Conservation (phyloP, 1,140 invertebrate species). For the Drosophila nigrodunni region DNA sequence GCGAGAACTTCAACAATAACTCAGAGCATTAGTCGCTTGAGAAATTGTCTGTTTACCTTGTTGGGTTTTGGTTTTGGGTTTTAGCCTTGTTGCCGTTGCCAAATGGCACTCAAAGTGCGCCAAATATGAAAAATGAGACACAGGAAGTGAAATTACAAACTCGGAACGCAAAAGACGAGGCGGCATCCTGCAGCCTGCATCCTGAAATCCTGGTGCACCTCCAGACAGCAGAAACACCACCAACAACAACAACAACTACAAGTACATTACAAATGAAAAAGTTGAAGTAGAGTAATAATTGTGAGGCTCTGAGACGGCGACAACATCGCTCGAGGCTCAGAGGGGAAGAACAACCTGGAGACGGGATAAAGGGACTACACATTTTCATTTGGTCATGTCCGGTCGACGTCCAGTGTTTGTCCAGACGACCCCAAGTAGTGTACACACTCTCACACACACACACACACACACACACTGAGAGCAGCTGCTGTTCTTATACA, state of each 20-base stretch:
- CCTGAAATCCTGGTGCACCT: constrained; percentile 70
- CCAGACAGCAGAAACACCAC: constrained; percentile 60
- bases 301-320: constrained; percentile 42
- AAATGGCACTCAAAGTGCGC: constrained; percentile 74
- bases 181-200: constrained; percentile 38
- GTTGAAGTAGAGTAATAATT: constrained; percentile 72
- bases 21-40: constrained; percentile 79
- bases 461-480: too few species aligned
- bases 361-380: constrained; percentile 46
- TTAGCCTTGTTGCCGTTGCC: constrained; percentile 55
- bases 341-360: neutral
- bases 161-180: constrained; percentile 20
- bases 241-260: constrained; percentile 1
- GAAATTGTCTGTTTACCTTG: constrained; percentile 82
- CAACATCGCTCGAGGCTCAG: constrained; percentile 19
- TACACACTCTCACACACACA: constrained; percentile 40
- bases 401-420: constrained; percentile 78
- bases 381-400: constrained; percentile 82
- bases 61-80: constrained; percentile 61
- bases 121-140: constrained; percentile 81
- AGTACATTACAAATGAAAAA: constrained; percentile 70
- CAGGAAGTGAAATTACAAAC: constrained; percentile 76
- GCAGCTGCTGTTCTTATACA: constrained; percentile 37
- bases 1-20: constrained; percentile 67
- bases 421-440: constrained; percentile 83